Evolutionary conservation across 2,113 vertebrate species (phyloP).

Genomic region (Alces alces): DNA sequence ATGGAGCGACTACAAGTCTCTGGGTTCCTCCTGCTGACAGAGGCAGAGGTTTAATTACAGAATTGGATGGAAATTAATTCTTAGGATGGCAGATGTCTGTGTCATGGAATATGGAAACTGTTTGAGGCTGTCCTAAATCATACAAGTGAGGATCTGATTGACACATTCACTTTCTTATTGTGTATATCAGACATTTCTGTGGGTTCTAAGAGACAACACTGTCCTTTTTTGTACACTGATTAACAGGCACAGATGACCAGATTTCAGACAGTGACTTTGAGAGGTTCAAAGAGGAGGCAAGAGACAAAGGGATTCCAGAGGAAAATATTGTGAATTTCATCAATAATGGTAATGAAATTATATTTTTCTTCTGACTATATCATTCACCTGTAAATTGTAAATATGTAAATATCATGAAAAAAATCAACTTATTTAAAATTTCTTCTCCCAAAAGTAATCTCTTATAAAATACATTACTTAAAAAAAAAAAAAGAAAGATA

Average conservation of each 20-base stretch:
- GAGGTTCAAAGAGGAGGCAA: neutral
- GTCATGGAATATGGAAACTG: neutral
- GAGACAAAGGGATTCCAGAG: neutral
- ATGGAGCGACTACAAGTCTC: neutral
- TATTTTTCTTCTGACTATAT: neutral
- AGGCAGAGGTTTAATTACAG: too few species aligned
- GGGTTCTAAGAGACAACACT: neutral
- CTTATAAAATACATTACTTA: neutral
- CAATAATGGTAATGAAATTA: neutral
- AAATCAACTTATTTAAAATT: neutral
- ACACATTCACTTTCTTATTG: neutral
- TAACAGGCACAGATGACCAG: neutral
- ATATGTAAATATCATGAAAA: neutral
- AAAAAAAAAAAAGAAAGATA: neutral
- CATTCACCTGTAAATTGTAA: neutral
- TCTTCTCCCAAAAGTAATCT: neutral
- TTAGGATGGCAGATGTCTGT: neutral
- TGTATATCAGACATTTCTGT: neutral
- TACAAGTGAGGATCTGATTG: neutral
- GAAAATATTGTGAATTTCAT: neutral
- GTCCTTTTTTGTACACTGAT: neutral
- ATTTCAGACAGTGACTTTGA: neutral
- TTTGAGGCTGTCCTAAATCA: neutral
- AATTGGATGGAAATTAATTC: neutral
- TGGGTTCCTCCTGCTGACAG: neutral